phyloP scores from a whole-genome alignment of 2,888 invertebrate species.

The Hirtodrosophila histrioides region DNA sequence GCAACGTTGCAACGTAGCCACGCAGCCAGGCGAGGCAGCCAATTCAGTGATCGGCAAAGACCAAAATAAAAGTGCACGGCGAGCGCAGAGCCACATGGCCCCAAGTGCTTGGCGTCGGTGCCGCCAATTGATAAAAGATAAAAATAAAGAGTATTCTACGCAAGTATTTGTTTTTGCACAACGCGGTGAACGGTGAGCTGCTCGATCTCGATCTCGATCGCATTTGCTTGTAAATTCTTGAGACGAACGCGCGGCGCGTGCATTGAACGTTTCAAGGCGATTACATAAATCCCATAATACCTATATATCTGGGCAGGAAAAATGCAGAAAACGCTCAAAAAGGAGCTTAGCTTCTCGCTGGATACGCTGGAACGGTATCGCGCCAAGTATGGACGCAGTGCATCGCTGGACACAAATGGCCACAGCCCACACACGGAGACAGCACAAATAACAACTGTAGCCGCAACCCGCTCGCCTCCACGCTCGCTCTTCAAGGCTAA shows the following conservation, averaged over 20 bases:
- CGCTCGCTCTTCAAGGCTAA: conserved; percentile 49
- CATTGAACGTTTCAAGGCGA: conserved; percentile 65
- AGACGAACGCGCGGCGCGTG: conserved; percentile 59
- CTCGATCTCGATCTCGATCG: conserved; percentile 54
- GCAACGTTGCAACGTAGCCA: background rate
- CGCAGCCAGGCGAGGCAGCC: conserved; percentile 10
- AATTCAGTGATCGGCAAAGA: conserved; percentile 61
- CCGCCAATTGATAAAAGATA: conserved; percentile 79
- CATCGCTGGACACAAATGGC: conserved; percentile 66
- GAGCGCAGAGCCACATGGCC: conserved; percentile 27
- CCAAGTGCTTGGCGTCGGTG: conserved; percentile 32
- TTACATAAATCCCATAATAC: conserved; percentile 69
- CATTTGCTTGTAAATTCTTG: conserved; percentile 75
- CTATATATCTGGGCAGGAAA: conserved; percentile 1
- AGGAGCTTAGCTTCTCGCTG: conserved; percentile 71
- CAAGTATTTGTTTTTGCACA: conserved; percentile 50
- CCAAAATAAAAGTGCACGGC: conserved; percentile 62
- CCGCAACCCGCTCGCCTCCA: conserved; percentile 40
- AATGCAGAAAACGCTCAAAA: conserved; percentile 70
- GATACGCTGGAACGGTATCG: conserved; percentile 71
- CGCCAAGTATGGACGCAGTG: conserved; percentile 70
- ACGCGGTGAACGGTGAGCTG: conserved; percentile 17
- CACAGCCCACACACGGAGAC: conserved; percentile 27
- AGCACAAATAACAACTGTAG: conserved; percentile 4
- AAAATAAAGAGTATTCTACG: conserved; percentile 69